Conservation (phyloP, 2,888 invertebrate genomes). For the Tipula vernalis region DNA sequence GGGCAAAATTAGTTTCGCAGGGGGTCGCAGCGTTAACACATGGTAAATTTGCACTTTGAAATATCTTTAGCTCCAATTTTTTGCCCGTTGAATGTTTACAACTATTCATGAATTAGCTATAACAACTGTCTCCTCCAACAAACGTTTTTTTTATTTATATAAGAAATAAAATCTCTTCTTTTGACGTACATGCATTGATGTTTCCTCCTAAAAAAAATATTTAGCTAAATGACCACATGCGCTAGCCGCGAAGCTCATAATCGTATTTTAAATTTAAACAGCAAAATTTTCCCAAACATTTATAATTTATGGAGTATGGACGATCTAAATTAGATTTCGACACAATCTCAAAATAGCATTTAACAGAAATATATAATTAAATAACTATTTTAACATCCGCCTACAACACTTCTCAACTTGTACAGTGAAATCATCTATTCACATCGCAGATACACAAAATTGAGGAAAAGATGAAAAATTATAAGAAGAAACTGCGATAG, state of each 20-base stretch:
- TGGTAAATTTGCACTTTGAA: no score
- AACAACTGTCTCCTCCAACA: no score
- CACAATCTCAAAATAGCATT: background rate
- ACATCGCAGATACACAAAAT: background rate
- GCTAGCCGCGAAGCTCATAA: background rate
- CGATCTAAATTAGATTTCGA: background rate
- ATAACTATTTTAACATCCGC: conserved; percentile 4
- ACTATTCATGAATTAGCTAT: no score
- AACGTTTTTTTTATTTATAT: no score
- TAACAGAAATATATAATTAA: background rate
- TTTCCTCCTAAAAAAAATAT: background rate
- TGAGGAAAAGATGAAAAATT: background rate
- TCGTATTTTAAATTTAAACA: background rate
- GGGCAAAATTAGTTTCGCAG: no score
- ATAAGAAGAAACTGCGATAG: background rate
- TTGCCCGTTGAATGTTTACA: no score
- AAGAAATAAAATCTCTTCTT: no score
- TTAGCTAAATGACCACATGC: background rate
- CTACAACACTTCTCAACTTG: background rate
- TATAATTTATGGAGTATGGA: background rate
- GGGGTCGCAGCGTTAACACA: no score
- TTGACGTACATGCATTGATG: no score
- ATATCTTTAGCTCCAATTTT: no score
- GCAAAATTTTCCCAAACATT: background rate
- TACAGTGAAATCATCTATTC: background rate